Conservation (phyloP, 2,113 vertebrate genomes). For the Vulpes lagopus region DNA sequence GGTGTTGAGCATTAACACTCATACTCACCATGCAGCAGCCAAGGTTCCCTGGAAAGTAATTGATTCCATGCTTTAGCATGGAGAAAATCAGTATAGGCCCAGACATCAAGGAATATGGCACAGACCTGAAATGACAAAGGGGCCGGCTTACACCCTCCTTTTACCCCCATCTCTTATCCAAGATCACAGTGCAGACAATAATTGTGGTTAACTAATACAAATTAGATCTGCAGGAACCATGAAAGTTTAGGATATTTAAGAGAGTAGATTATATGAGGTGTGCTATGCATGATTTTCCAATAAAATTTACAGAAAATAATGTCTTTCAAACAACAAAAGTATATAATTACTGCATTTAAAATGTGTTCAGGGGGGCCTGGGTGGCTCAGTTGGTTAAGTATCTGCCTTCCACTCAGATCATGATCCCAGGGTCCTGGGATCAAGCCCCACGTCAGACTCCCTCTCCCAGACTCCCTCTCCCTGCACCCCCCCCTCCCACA, state of each 20-base stretch:
- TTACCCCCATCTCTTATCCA: background rate
- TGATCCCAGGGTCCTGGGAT: too few relatives aligned
- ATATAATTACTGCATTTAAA: constrained; percentile 19
- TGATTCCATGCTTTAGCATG: background rate
- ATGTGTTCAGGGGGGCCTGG: background rate
- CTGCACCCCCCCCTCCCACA: too few relatives aligned
- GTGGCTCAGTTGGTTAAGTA: too few relatives aligned
- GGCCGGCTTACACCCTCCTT: background rate
- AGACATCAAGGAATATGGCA: background rate
- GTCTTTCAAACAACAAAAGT: background rate
- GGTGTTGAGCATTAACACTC: background rate
- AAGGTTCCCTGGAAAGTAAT: background rate
- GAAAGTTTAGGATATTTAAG: background rate
- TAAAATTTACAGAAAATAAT: background rate
- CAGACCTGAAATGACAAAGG: background rate
- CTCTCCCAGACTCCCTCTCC: too few relatives aligned
- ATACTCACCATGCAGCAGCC: background rate
- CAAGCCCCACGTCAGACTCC: too few relatives aligned
- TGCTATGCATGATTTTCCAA: background rate
- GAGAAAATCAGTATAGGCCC: background rate
- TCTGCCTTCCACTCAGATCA: too few relatives aligned
- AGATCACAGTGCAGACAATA: background rate
- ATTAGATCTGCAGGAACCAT: background rate
- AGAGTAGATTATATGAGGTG: background rate
- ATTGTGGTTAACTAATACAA: background rate